Conservation (phyloP, 2,113 vertebrate species). For the Amblyopsis rosae region DNA sequence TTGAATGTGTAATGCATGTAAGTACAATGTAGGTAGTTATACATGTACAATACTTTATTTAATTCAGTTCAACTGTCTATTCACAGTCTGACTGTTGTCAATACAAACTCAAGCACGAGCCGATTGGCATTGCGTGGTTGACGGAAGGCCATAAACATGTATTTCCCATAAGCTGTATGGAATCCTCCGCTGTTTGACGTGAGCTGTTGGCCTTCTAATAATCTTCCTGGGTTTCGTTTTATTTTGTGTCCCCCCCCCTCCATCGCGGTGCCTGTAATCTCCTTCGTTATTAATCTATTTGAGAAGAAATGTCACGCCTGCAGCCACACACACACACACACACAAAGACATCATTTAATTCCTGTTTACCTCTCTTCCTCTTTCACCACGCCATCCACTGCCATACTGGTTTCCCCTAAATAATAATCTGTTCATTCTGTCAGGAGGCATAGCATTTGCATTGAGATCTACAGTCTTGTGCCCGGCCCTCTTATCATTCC, state of each 20-base stretch:
- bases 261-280: constrained; percentile 72
- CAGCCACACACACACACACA: constrained; percentile 40
- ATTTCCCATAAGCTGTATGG: constrained; percentile 70
- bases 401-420: constrained; percentile 47
- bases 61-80: background rate
- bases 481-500: constrained; percentile 46
- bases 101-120: constrained; percentile 38
- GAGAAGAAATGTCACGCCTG: constrained; percentile 72
- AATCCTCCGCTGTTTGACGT: constrained; percentile 62
- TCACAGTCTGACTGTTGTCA: constrained; percentile 36
- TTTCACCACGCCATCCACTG: constrained; percentile 29
- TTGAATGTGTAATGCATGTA: background rate
- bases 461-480: constrained; percentile 49
- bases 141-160: constrained; percentile 73
- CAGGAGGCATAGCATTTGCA: constrained; percentile 61
- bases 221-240: constrained; percentile 69
- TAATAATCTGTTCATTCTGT: constrained; percentile 59
- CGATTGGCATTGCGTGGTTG: constrained; percentile 47
- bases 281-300: constrained; percentile 75
- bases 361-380: constrained; percentile 67
- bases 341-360: constrained; percentile 59
- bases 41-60: no score
- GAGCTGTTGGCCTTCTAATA: constrained; percentile 68
- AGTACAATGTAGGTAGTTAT: constrained; percentile 35
- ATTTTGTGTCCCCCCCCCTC: constrained; percentile 55